Evolutionary conservation across 2,888 invertebrate genomes (phyloP), one percentile per base, ranked within the genome.

Genomic region (Ormyrus rosae): DNA sequence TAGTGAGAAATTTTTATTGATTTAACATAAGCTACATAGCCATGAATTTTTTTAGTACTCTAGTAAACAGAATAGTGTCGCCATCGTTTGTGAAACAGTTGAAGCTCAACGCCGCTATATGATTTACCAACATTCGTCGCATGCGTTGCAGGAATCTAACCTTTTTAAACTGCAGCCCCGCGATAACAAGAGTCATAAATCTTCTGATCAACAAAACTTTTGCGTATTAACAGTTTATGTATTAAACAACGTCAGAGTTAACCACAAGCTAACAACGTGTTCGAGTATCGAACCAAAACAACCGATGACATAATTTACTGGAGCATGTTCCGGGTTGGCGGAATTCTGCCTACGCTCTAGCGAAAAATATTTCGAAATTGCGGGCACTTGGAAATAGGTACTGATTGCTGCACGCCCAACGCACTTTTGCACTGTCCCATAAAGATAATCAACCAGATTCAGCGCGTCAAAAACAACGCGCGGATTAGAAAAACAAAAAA

Each of bases 281-380:
- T 7, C 6, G 9, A 55, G 9, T 0, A 2, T 13, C 11, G 34
- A 51, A 76, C 8, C 56, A 68, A 76, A 80, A 76, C 67, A 80
- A 76, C 5, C 51, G 76, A 76, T 80, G 76, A 80, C 80, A 80
- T 80, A 80, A 80, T 80, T 76, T 71, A 63, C 72, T 68, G 67
- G 67, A 80, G 67, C 76, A 19, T 61, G 72, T 76, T 80, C 76
- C 80, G 76, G 76, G 76, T 80, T 72, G 8, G 45, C 61, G 51
- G n/a, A 79, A 72, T 76, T 60, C 10, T 69, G 11, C 45, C 50
- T 75, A 11, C 13, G 8, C 46, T 60, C 51, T 34, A 34, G 48
- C 1, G 11, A 61, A 65, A 74, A 78, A 73, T 58, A 46, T 58
- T 75, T 75, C 55, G 64, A 80, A 70, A 75, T 11, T 60, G 64